A percentile compares a stretch with the other conserved stretches of the same genome.
Conservation (phyloP, 1,140 invertebrate genomes). For the Bombus turneri region DNA sequence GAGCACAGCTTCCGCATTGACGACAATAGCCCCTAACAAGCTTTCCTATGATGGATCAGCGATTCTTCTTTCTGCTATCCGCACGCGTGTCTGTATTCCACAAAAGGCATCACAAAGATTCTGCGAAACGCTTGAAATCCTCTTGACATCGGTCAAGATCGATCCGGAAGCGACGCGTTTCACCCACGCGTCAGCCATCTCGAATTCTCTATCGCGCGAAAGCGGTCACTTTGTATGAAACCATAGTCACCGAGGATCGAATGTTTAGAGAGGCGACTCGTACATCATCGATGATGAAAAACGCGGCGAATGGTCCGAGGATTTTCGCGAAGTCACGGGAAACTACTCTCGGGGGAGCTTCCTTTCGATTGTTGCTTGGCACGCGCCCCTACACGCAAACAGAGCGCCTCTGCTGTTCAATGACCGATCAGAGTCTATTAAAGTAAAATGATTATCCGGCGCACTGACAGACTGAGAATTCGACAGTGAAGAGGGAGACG, state of each 20-base stretch:
- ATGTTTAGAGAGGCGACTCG: constrained; percentile 37
- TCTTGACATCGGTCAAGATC: constrained; percentile 38
- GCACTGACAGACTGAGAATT: constrained; percentile 54
- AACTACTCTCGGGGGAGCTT: constrained; percentile 14
- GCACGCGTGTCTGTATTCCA: constrained; percentile 47
- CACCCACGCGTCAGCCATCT: constrained; percentile 36
- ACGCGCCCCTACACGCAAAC: constrained; percentile 49
- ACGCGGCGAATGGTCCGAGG: neutral
- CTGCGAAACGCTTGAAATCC: constrained; percentile 26
- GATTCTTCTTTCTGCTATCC: constrained; percentile 46
- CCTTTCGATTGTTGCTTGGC: constrained; percentile 38
- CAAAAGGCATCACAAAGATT: constrained; percentile 50
- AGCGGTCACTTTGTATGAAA: neutral
- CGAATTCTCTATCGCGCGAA: neutral
- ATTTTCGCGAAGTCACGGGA: constrained; percentile 47
- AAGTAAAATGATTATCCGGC: constrained; percentile 70
- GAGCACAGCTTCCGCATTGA: neutral
- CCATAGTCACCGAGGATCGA: neutral
- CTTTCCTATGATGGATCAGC: constrained; percentile 69
- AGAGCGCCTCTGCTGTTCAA: constrained; percentile 46
- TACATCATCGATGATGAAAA: constrained; percentile 50
- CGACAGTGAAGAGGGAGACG: constrained; percentile 36
- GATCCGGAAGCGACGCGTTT: constrained; percentile 41
- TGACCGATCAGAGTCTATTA: constrained; percentile 66
- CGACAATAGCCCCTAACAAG: constrained; percentile 69